These are phyloP conservation scores for Hermetia illucens DNA, from an alignment of 1,140 invertebrate species.

Conservation along the genomic window DNA sequence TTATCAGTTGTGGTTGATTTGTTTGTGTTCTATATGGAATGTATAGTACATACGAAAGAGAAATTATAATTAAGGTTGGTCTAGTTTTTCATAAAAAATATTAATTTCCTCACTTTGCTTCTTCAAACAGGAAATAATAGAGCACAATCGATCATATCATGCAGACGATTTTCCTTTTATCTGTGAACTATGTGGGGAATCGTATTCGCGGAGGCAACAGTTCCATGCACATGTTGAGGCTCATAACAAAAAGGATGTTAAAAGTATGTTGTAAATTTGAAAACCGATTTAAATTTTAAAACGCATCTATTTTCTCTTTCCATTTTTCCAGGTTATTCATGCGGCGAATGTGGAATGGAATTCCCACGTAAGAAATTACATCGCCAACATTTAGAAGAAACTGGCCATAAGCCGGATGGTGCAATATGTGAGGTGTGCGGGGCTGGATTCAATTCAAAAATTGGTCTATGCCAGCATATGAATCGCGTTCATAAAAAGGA, in stretches of 20 bases:
- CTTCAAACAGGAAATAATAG: slow-evolving; percentile 21
- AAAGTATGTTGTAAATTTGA: slow-evolving; percentile 23
- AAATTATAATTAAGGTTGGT: too few species aligned
- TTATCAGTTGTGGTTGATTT: too few species aligned
- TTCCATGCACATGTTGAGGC: slow-evolving; percentile 29
- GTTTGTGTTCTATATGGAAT: too few species aligned
- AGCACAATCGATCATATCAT: slow-evolving; percentile 26
- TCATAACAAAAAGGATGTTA: slow-evolving; percentile 28
- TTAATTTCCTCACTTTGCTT: neutral
- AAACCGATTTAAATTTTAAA: neutral
- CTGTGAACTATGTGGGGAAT: slow-evolving; percentile 29
- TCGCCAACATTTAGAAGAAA: slow-evolving; percentile 25
- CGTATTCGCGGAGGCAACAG: slow-evolving; percentile 27
- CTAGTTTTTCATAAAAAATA: too few species aligned
- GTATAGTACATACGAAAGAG: too few species aligned
- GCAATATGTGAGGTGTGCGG: slow-evolving; percentile 29
- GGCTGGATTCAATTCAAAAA: slow-evolving; percentile 23
- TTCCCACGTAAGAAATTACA: slow-evolving; percentile 26
- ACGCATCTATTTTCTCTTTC: neutral
- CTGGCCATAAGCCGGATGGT: slow-evolving; percentile 25
- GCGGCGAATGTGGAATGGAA: slow-evolving; percentile 24
- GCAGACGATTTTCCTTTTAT: slow-evolving; percentile 30
- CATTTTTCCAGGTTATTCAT: slow-evolving; percentile 17
- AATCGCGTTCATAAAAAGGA: slow-evolving; percentile 25
- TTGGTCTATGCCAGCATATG: slow-evolving; percentile 27